A percentile compares a stretch with the other conserved stretches of the same genome.
Conservation (phyloP, 2,888 invertebrate genomes). For the Leptopterna dolabrata region DNA sequence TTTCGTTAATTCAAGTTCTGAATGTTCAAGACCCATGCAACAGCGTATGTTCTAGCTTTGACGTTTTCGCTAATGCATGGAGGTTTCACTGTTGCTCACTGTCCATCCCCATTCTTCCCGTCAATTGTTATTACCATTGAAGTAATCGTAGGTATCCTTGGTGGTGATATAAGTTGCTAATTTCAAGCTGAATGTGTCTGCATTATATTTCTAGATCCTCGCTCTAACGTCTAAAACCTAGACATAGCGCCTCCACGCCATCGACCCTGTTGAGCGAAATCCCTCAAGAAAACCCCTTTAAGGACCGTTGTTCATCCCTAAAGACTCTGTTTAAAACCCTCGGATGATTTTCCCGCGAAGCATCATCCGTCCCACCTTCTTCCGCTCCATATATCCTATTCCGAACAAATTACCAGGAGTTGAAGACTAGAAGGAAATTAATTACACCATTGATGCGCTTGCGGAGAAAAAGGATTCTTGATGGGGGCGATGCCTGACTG, state of each 20-base stretch:
- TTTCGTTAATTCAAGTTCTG: no score
- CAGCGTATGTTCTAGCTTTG: no score
- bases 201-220: no score
- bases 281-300: background rate
- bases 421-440: constrained; percentile 25
- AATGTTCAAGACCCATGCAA: no score
- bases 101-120: no score
- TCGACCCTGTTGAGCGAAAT: background rate
- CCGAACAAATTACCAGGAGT: constrained; percentile 22
- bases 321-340: background rate
- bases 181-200: no score
- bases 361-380: constrained; percentile 26
- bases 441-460: constrained; percentile 44
- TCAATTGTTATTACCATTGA: no score
- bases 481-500: constrained; percentile 1
- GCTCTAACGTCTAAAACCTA: no score
- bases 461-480: constrained; percentile 15
- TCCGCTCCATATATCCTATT: constrained; percentile 46
- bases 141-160: no score
- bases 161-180: no score
- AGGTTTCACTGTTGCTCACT: no score
- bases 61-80: no score
- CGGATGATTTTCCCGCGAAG: background rate
- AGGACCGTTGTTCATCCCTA: background rate
- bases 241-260: background rate